A percentile compares a stretch with the other conserved stretches of the same genome.
phyloP scores from a whole-genome alignment of 2,113 vertebrate species.

The Baryphthengus martii region DNA sequence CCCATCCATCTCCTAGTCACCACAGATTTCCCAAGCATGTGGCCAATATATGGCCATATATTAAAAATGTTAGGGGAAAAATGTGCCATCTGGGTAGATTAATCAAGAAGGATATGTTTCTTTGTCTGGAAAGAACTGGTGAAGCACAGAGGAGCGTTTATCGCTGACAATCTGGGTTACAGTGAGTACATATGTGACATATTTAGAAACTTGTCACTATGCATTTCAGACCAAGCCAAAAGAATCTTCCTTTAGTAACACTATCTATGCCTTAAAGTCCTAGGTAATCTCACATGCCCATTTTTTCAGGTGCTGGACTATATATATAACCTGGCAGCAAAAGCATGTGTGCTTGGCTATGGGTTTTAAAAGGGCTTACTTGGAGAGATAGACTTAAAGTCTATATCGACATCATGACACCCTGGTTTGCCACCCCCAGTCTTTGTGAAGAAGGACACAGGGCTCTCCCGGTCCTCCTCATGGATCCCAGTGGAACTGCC shows the following conservation, averaged over 20 bases:
- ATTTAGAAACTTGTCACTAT: not conserved
- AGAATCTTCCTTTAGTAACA: not conserved
- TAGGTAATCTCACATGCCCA: not conserved
- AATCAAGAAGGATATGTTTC: not conserved
- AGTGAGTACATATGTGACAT: not conserved
- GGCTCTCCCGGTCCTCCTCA: not conserved
- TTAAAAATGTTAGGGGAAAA: not conserved
- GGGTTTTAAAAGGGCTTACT: not conserved
- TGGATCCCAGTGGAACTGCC: not conserved
- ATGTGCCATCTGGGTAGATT: not conserved
- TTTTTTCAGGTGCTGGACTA: not conserved
- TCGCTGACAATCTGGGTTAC: not conserved
- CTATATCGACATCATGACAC: not conserved
- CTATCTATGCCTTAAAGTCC: not conserved
- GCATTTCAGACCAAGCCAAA: not conserved
- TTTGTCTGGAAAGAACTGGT: not conserved
- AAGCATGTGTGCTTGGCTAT: not conserved
- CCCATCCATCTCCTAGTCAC: not conserved
- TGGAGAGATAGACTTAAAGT: not conserved
- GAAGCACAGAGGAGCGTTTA: not conserved
- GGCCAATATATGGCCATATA: not conserved
- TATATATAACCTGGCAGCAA: not conserved
- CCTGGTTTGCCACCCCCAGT: not conserved
- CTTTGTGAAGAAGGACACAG: not conserved
- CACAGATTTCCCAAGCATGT: not conserved